Percentiles rank a stretch among this genome's conserved stretches.
Evolutionary conservation across 2,888 invertebrate genomes (phyloP).

Genomic region (Lithophane ornitopus): DNA sequence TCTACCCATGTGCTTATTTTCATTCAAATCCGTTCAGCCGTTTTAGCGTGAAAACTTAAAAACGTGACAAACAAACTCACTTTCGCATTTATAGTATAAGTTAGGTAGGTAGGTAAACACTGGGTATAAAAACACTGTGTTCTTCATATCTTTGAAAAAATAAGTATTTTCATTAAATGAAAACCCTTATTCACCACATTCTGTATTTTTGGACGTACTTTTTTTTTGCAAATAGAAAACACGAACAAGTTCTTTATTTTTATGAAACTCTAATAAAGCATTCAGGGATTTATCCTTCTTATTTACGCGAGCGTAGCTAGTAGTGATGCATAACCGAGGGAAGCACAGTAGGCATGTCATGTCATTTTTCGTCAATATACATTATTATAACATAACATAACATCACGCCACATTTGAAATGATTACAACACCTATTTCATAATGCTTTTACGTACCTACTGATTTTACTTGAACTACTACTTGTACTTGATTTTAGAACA

Average conservation of each 20-base stretch:
- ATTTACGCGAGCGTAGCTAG: no score
- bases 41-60: no score
- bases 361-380: background rate
- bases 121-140: background rate
- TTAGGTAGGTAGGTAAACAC: background rate
- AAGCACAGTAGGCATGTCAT: background rate
- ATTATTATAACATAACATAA: background rate
- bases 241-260: no score
- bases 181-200: background rate
- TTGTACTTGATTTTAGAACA: background rate
- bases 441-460: background rate
- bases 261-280: background rate
- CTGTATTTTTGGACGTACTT: background rate
- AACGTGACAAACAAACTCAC: no score
- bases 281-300: no score
- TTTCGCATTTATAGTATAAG: no score
- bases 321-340: background rate
- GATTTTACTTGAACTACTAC: background rate
- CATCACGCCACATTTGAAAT: background rate
- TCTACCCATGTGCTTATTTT: no score
- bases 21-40: no score
- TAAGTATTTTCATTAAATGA: background rate
- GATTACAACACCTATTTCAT: background rate
- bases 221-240: background rate
- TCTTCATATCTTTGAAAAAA: background rate